phyloP scores from a whole-genome alignment of 23 tunicate species.

The Halocynthia roretzi region DNA sequence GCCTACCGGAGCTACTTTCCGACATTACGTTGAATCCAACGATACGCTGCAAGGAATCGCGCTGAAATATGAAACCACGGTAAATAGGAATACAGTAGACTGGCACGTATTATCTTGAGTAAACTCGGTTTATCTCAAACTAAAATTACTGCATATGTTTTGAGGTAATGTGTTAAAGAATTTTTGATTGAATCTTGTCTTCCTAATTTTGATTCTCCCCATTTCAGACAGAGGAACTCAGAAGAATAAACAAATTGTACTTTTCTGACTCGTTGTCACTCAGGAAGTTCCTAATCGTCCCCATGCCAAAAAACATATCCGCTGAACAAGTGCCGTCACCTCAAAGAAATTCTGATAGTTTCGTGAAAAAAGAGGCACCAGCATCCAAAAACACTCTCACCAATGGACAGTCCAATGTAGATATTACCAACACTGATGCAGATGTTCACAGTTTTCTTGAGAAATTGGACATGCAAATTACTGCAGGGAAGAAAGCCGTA shows the following conservation, averaged over 20 bases:
- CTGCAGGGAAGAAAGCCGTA: neutral
- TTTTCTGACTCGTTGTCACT: conserved; percentile 51
- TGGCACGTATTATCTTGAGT: too few species aligned
- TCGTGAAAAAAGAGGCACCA: neutral
- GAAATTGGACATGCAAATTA: conserved; percentile 21
- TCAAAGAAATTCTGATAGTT: neutral
- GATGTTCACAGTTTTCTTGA: conserved; percentile 10
- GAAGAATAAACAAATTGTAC: conserved; percentile 71
- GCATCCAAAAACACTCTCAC: neutral
- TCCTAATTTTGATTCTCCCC: too few species aligned
- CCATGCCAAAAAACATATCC: conserved; percentile 20
- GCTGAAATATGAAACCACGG: conserved; percentile 40
- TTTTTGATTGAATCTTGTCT: too few species aligned
- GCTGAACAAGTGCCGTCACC: neutral
- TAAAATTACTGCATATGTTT: too few species aligned
- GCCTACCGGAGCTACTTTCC: conserved; percentile 24
- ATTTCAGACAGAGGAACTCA: conserved; percentile 33
- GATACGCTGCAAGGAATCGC: conserved; percentile 80
- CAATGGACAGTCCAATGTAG: neutral
- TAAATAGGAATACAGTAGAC: too few species aligned
- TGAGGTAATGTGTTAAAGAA: too few species aligned
- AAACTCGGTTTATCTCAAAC: too few species aligned
- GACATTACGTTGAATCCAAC: conserved; percentile 36
- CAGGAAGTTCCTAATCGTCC: conserved; percentile 41
- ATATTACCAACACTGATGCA: neutral